Conservation (phyloP, 2,797 vertebrate genomes). For the Oryzias sinensis region DNA sequence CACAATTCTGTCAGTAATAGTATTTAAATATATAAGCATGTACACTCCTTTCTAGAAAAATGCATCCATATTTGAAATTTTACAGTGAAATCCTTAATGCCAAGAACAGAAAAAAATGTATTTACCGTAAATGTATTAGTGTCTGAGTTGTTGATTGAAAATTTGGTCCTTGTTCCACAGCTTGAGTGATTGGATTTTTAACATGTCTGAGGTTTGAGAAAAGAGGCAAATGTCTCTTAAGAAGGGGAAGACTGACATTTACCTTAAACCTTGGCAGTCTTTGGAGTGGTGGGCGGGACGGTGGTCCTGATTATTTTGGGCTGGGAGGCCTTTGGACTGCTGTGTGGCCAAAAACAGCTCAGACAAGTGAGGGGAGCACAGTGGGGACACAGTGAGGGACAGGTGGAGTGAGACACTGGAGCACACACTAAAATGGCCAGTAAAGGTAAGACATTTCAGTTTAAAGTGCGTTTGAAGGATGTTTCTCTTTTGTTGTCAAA, state of each 20-base stretch:
- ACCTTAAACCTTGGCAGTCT: slow-evolving; percentile 36
- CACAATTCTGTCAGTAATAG: too few relatives aligned
- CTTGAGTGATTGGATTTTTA: too few relatives aligned
- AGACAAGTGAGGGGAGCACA: slow-evolving; percentile 51
- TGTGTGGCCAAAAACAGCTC: slow-evolving; percentile 80
- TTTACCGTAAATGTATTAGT: too few relatives aligned
- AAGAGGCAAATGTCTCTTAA: slow-evolving; percentile 8
- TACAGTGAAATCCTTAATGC: too few relatives aligned
- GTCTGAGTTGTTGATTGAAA: too few relatives aligned
- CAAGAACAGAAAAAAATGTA: too few relatives aligned
- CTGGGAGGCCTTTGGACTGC: slow-evolving; percentile 67
- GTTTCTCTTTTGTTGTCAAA: background rate
- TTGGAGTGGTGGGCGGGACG: slow-evolving; percentile 54
- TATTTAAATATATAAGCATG: too few relatives aligned
- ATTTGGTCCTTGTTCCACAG: too few relatives aligned
- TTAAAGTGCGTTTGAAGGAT: slow-evolving; percentile 14
- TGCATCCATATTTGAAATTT: too few relatives aligned
- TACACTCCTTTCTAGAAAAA: too few relatives aligned
- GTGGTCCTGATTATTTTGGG: slow-evolving; percentile 78
- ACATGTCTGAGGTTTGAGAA: too few relatives aligned
- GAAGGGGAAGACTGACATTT: background rate
- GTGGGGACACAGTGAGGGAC: slow-evolving; percentile 45
- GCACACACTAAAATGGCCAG: slow-evolving; percentile 71
- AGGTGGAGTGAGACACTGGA: slow-evolving; percentile 43
- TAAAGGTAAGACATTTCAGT: slow-evolving; percentile 73